Evolutionary conservation across 2,888 invertebrate genomes (phyloP).

Genomic region (Latrodectus hesperus): DNA sequence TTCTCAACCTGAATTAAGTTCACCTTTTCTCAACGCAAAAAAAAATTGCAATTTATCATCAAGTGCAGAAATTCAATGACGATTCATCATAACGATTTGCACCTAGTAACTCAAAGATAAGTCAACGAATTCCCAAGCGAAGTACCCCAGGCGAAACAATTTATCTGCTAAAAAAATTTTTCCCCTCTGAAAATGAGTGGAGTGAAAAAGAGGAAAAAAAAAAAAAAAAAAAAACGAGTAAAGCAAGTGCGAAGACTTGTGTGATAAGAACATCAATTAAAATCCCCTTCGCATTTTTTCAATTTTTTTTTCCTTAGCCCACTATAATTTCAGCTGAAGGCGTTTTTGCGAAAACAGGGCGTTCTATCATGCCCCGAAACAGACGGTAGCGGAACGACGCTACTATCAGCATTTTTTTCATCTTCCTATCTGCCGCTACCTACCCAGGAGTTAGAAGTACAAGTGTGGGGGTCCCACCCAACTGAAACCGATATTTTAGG

Average conservation of each 20-base stretch:
- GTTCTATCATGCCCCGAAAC: neutral
- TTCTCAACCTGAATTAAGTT: too few relatives aligned
- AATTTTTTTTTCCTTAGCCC: neutral
- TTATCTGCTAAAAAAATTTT: neutral
- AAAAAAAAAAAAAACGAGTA: neutral
- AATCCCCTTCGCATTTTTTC: neutral
- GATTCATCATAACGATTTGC: neutral
- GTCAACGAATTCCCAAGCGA: neutral
- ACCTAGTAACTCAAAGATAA: neutral
- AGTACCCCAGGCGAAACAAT: neutral
- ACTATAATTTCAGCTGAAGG: neutral
- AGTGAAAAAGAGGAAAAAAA: neutral
- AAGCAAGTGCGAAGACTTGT: neutral
- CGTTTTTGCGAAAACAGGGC: neutral
- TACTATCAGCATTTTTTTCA: neutral
- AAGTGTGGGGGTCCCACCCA: neutral
- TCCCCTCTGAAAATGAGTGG: too few relatives aligned
- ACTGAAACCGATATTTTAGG: neutral
- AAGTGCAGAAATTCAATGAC: neutral
- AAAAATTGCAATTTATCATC: too few relatives aligned
- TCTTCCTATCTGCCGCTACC: neutral
- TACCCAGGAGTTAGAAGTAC: constrained; percentile 1
- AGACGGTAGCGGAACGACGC: neutral
- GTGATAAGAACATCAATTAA: neutral
- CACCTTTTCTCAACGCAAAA: too few relatives aligned